Percentiles rank a stretch among this genome's conserved stretches.
These are phyloP conservation scores for Brienomyrus brachyistius DNA, from an alignment of 2,113 vertebrate species.

Conservation along the genomic window DNA sequence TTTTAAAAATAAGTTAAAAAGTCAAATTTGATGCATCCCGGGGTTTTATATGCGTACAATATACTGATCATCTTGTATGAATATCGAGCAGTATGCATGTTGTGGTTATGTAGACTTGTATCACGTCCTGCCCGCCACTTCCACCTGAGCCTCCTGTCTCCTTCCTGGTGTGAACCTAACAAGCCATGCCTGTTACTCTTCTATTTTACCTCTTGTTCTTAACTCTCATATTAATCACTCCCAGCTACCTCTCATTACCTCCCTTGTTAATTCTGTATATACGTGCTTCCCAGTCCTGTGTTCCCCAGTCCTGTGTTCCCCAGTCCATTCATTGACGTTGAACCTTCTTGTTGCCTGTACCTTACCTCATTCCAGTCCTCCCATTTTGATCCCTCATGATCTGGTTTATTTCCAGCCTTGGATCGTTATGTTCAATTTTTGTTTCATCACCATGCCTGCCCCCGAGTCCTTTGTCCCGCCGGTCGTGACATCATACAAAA, in stretches of 20 bases:
- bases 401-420: background rate
- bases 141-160: background rate
- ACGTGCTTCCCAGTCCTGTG: background rate
- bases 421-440: background rate
- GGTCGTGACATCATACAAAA: background rate
- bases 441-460: background rate
- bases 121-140: background rate
- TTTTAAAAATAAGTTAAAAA: background rate
- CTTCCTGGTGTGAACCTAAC: background rate
- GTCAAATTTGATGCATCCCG: background rate
- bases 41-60: background rate
- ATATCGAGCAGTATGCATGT: background rate
- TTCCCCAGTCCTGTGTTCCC: background rate
- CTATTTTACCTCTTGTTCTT: background rate
- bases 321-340: background rate
- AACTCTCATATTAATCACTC: background rate
- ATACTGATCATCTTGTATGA: background rate
- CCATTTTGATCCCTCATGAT: background rate
- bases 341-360: background rate
- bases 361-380: background rate
- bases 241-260: background rate
- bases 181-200: background rate
- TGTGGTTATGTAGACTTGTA: background rate
- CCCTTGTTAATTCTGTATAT: background rate
- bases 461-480: background rate